Percentiles rank a stretch among this genome's conserved stretches.
These are phyloP conservation scores for Brachyopa scutellaris DNA, from an alignment of 2,888 invertebrate genomes.

Conservation along the genomic window DNA sequence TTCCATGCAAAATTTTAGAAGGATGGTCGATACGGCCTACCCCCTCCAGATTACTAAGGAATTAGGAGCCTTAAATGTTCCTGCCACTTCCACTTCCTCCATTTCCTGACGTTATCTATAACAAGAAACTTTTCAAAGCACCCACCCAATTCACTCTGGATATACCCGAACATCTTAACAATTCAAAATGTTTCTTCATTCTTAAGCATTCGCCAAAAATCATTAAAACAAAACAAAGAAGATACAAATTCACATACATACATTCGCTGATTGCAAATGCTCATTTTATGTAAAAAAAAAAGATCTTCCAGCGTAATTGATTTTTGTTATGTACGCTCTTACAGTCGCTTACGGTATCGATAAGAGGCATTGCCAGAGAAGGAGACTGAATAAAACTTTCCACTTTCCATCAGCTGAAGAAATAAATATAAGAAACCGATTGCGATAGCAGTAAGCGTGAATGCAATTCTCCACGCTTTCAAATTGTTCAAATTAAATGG, in stretches of 20 bases:
- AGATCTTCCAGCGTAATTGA: slow-evolving; percentile 17
- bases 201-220: neutral
- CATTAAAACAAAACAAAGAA: neutral
- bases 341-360: slow-evolving; percentile 7
- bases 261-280: neutral
- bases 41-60: no score
- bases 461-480: no score
- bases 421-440: no score
- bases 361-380: slow-evolving; percentile 1
- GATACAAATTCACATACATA: slow-evolving; percentile 2
- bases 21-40: no score
- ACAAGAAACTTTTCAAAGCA: no score
- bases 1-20: no score
- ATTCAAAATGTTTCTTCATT: neutral
- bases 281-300: slow-evolving; percentile 31
- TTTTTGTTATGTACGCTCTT: slow-evolving; percentile 18
- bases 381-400: slow-evolving; percentile 36
- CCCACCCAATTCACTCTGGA: neutral
- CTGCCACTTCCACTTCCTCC: no score
- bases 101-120: no score
- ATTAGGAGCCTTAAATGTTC: no score
- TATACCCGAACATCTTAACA: no score
- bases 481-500: no score
- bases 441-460: no score
- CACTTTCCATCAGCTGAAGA: slow-evolving; percentile 54